phyloP scores from a whole-genome alignment of 1,140 invertebrate species.

The Yoshiicerus persimilis region DNA sequence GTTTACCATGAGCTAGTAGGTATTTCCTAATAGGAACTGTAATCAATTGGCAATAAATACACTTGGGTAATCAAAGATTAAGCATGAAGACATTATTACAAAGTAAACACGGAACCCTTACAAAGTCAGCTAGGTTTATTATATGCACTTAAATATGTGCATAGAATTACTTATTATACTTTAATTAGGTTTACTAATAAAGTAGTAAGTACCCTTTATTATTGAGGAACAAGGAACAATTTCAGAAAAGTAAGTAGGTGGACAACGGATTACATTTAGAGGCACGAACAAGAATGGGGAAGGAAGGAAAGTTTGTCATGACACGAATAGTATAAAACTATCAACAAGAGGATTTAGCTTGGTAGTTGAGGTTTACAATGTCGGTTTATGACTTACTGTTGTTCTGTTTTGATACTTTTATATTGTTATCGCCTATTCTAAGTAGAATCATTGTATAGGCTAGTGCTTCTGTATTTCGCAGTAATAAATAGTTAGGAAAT shows the following conservation, averaged over 20 bases:
- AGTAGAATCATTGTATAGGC: background rate
- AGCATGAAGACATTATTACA: too few species aligned
- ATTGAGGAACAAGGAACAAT: background rate
- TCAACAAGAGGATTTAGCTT: background rate
- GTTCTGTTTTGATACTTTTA: background rate
- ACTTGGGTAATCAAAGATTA: too few species aligned
- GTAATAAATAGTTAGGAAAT: background rate
- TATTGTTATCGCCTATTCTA: background rate
- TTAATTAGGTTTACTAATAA: background rate
- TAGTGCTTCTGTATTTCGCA: too few species aligned
- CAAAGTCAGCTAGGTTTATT: too few species aligned
- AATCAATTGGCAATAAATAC: too few species aligned
- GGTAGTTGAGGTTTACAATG: constrained; percentile 10
- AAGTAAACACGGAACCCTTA: too few species aligned
- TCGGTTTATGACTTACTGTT: background rate
- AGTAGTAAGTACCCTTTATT: background rate
- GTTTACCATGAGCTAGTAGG: too few species aligned
- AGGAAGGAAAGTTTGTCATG: background rate
- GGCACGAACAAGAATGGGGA: background rate
- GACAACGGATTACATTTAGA: background rate
- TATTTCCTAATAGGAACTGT: too few species aligned
- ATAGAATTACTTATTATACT: background rate
- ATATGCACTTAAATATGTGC: background rate
- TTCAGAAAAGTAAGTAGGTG: background rate
- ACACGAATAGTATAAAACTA: background rate